Base-by-base conservation (phyloP, 1,140 invertebrate genomes). In the Drosophila tani region DNA sequence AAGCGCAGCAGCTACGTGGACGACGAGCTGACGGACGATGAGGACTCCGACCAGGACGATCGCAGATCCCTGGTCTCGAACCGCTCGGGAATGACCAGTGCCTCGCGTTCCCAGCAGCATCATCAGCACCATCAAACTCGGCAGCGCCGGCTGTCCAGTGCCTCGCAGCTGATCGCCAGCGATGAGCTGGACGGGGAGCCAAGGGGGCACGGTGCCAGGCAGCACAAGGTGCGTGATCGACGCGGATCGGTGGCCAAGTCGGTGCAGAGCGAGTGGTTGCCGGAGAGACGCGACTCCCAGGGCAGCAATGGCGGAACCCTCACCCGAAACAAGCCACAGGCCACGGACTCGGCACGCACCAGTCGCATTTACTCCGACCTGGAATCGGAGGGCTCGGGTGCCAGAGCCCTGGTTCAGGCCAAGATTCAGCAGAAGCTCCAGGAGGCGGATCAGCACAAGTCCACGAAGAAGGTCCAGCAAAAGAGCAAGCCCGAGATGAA, bases 21-120 rank as follows among this genome's bases (percentile, higher is more conserved):
- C 92, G 75, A 94, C 83, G 49, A 94, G 81, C 65, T 94, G 69
- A 68, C 94, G 83, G 93, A 95, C 59, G 94, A 94, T 15, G 94
- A 94, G 19, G 94, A 94, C 12, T 94, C 94, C 2, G 94, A 94
- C 59, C 92, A 94, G 21, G 94, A 94, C 43, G 94, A 94, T 67
- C 91, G 94, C 15, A 77, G 94, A 2, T 94, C 94, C 0, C 64
- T 93, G 56, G 92, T 94, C 3, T 92, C 91, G 0, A 88, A 88
- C 67, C 68, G 91, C n/a, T 92, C 91, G 21, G 87, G 60, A 24
- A 87, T 92, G 87, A 83, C 84, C 2, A 91, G 81, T 21, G 86
- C 84, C 19, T 80, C 86, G 12, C 75, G 87, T 2, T 58, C 84
- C 21, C 82, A 79, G 46, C 78, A 78, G 17, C n/a, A n/a, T n/a